Evolutionary conservation across 2,888 invertebrate genomes (phyloP).

Genomic region (Cephonodes hylas): DNA sequence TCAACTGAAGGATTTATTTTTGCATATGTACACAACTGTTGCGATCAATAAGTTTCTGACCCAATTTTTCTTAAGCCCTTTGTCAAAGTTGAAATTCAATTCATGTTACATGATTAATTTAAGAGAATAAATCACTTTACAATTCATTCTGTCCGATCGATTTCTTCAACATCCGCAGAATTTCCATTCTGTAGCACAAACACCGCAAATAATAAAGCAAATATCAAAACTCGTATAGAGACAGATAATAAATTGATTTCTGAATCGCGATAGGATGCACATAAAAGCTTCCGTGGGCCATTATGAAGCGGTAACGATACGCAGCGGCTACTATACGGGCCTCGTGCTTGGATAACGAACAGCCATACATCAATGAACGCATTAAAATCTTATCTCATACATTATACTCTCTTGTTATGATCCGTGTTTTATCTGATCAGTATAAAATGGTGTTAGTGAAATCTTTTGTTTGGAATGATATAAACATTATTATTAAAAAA

Average conservation of each 20-base stretch:
- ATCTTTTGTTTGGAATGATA: neutral
- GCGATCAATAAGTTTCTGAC: no score
- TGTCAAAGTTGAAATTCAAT: no score
- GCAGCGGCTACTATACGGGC: constrained; percentile 15
- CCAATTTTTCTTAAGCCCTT: no score
- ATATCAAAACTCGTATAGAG: neutral
- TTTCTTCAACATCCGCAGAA: no score
- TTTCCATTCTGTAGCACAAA: neutral
- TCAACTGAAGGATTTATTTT: no score
- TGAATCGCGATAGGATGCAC: constrained; percentile 8
- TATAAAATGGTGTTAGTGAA: neutral
- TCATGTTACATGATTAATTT: no score
- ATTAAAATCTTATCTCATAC: constrained; percentile 13
- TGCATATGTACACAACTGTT: no score
- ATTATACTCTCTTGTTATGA: constrained; percentile 14
- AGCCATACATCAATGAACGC: constrained; percentile 8
- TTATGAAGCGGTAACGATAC: constrained; percentile 15
- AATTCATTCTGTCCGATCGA: neutral
- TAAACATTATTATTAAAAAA: no score
- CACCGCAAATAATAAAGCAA: neutral
- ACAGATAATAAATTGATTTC: constrained; percentile 12
- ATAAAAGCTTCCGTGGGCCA: constrained; percentile 9
- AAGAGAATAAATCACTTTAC: neutral
- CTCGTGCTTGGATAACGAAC: constrained; percentile 11
- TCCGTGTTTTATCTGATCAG: constrained; percentile 10